Base-by-base conservation (phyloP, 2,113 vertebrate species). In the Dipodomys merriami region DNA sequence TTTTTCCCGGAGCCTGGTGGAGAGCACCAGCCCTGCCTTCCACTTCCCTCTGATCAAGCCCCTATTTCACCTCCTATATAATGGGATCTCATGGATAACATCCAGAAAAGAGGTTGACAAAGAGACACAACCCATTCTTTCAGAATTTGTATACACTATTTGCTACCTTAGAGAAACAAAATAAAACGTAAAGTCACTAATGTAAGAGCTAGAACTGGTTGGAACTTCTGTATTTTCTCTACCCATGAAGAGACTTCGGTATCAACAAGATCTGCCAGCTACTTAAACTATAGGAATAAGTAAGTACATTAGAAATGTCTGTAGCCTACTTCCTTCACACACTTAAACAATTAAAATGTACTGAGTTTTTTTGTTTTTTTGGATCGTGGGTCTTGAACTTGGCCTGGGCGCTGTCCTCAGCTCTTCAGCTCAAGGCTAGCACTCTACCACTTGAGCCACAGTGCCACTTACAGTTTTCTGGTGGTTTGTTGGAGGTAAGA, bases 171-270 rank as follows among this genome's bases (percentile, higher is more conserved):
- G 83, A 95, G 67, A 83, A 35, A 15, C 1, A 76, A 25, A 88
- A 11, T 73, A 83, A 94, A 93, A 68, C 16, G 27, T 76, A 85
- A 82, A 88, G 86, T 85, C 22, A 81, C 62, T 64, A 80, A 49
- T 22, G 35, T 0, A 93, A 67, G 2, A 96, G 12, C 69, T 90
- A 90, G 33, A 62, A 19, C 49, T 68, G 35, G 35, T 6, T 76
- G 53, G 15, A 92, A 82, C 33, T 83, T 90, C 60, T 91, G 11
- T n/a, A 23, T 83, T 85, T 46, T 69, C 71, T 81, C 29, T 86
- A 62, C 46, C 83, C 77, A 84, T 19, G 44, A 86, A 86, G 25
- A 86, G 76, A 88, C 60, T 78, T 30, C 65, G 30, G 23, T 33
- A 64, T 77, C 35, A 57, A 49, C 19, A 79, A 72, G 67, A 93